Conservation (phyloP, 2,888 invertebrate species). For the Torymus tubicola region DNA sequence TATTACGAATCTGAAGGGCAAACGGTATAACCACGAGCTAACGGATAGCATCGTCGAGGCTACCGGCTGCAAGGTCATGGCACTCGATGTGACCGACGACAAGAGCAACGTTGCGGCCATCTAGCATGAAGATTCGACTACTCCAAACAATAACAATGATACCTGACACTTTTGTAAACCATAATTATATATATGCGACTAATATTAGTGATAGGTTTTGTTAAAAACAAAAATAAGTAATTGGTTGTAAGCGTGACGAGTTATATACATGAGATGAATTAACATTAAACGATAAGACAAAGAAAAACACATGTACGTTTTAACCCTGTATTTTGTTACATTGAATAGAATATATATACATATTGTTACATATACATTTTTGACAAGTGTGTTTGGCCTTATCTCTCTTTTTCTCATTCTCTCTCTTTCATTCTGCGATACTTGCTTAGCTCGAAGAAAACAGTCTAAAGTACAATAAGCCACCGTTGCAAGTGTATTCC, state of each 20-base stretch:
- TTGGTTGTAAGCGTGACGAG: constrained; percentile 8
- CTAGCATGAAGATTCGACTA: constrained; percentile 64
- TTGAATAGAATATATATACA: constrained; percentile 52
- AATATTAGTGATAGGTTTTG: too few species aligned
- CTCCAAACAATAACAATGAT: constrained; percentile 53
- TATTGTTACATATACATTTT: constrained; percentile 51
- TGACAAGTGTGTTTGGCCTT: constrained; percentile 51
- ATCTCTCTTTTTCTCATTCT: neutral
- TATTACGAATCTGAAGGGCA: constrained; percentile 82
- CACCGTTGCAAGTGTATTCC: constrained; percentile 5
- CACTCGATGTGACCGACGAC: constrained; percentile 62
- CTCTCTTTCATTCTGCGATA: too few species aligned
- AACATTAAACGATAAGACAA: too few species aligned
- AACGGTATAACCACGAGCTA: constrained; percentile 81
- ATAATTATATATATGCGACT: too few species aligned
- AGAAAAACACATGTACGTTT: constrained; percentile 7
- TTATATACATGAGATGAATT: neutral
- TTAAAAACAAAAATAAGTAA: too few species aligned
- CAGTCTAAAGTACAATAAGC: constrained; percentile 49
- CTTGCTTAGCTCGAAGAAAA: neutral
- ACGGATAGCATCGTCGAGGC: constrained; percentile 79
- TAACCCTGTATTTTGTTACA: constrained; percentile 53
- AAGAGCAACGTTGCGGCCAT: constrained; percentile 70
- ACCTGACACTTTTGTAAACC: constrained; percentile 36
- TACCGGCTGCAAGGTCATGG: constrained; percentile 70